Evolutionary conservation across 2,888 invertebrate genomes (phyloP).

Genomic region (Oscheius sp.): DNA sequence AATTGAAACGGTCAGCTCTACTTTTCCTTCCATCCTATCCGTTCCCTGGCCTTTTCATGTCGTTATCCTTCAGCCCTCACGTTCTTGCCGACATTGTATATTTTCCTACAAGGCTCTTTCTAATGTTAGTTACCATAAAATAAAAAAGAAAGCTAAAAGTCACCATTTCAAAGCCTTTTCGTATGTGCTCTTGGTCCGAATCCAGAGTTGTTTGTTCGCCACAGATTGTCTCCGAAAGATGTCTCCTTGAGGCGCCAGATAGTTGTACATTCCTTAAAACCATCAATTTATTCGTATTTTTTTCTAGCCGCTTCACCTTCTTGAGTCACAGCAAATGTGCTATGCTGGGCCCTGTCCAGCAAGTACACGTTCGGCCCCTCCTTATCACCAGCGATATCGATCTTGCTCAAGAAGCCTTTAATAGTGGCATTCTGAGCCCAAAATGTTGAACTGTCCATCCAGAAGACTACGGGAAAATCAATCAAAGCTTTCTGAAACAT

Average conservation of each 20-base stretch:
- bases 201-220: background rate
- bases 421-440: background rate
- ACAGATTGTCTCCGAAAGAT: background rate
- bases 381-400: slow-evolving; percentile 5
- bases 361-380: slow-evolving; percentile 12
- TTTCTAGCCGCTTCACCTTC: background rate
- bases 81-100: no score
- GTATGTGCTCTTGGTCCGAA: slow-evolving; percentile 1
- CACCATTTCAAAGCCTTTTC: slow-evolving; percentile 15
- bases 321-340: slow-evolving; percentile 19
- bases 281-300: background rate
- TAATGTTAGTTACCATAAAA: no score
- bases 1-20: no score
- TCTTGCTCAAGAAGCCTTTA: background rate
- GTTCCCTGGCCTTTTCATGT: no score
- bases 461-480: slow-evolving; percentile 14
- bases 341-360: background rate
- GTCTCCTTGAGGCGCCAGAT: slow-evolving; percentile 8
- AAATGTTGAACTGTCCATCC: slow-evolving; percentile 16
- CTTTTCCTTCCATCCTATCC: no score
- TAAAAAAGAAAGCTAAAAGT: background rate
- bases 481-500: background rate
- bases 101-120: no score
- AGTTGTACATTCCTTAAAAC: slow-evolving; percentile 14
- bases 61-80: no score